phyloP scores from a whole-genome alignment of 2,797 vertebrate genomes.

The Helarctos malayanus region DNA sequence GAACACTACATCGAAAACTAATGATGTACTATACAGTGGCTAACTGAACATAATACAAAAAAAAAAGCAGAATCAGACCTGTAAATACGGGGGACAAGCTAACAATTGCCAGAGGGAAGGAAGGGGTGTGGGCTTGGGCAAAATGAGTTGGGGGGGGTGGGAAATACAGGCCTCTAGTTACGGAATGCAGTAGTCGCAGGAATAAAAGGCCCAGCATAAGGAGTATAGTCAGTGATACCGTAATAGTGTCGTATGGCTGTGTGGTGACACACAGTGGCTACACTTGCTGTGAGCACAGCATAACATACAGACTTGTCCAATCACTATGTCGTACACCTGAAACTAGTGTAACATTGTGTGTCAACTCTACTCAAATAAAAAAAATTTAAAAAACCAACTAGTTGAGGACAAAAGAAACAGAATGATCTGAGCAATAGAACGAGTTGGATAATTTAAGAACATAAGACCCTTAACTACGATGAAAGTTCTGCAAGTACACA shows the following conservation, averaged over 20 bases:
- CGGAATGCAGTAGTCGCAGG: not conserved
- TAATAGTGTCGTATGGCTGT: not conserved
- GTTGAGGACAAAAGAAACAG: not conserved
- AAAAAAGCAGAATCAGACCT: not conserved
- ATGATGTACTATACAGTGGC: too few species aligned
- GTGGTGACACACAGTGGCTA: not conserved
- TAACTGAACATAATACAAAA: too few species aligned
- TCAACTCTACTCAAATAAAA: not conserved
- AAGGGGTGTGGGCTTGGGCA: not conserved
- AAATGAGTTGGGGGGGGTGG: not conserved
- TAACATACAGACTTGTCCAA: not conserved
- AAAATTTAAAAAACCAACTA: not conserved
- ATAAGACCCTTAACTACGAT: not conserved
- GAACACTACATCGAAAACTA: too few species aligned
- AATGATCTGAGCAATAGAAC: not conserved
- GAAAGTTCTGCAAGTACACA: not conserved
- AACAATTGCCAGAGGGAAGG: not conserved
- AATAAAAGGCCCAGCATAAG: not conserved
- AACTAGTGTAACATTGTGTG: not conserved
- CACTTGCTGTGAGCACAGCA: not conserved
- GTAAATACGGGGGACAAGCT: not conserved
- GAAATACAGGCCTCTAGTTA: not conserved
- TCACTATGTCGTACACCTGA: not conserved
- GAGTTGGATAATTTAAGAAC: not conserved
- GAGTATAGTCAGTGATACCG: not conserved